Evolutionary conservation across 2,888 invertebrate species (phyloP), one percentile per base, ranked within the genome.

Genomic region (Congeria kusceri): DNA sequence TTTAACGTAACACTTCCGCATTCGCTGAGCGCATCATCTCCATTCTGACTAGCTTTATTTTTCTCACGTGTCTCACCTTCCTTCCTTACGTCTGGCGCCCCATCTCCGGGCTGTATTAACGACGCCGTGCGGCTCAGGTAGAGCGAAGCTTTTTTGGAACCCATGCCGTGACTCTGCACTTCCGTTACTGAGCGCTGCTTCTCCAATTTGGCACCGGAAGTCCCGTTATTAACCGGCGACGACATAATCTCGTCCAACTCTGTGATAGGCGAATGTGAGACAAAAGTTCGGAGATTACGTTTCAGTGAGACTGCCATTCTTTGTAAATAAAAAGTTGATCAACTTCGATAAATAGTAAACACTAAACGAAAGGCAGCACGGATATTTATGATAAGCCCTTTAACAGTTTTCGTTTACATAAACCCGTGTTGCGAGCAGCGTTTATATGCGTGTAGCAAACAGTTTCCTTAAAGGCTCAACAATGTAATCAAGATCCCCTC

Each of bases 91-190:
- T 18, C 15, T n/a, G 27, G 23, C 28, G 71, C 46, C n/a, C 47
- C 71, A 0, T 20, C 27, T 23, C 27, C 28, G 18, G 39, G 23
- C 44, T 75, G 68, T 11, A 80, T 25, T 13, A 76, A 28, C 1
- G 83, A 80, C 13, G 72, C 58, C 1, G 83, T 81, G n/a, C 87
- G 77, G 71, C 84, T 86, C 15, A 87, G 77, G 69, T 81, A 87
- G 20, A 87, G 58, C 9, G 86, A 78, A 1, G 86, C 82, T 39
- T 77, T 84, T 25, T 79, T 79, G 15, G 81, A 66, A 13, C 84
- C 86, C 68, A 85, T 56, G 2, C 82, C 84, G 15, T 65, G 29
- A 15, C 65, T 74, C 29, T 76, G 67, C 11, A 81, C 65, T 64
- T 80, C 69, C 13, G 79, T 61, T 23, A 67, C 39, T 3, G 76